phyloP scores from a whole-genome alignment of 2,888 invertebrate genomes.

The Trypoxylon attenuatum region DNA sequence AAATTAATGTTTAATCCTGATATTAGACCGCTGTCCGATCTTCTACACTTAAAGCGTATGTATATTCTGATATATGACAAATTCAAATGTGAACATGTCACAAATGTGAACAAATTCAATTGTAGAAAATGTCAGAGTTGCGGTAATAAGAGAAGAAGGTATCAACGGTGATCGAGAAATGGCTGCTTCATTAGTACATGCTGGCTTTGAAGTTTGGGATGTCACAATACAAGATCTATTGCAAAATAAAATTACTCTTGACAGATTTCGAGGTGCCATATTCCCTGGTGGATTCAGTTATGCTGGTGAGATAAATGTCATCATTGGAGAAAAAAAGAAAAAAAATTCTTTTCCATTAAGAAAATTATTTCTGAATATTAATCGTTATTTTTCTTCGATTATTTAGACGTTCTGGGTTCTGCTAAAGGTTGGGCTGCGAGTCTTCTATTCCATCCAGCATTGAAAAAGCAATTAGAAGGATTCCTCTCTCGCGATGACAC shows the following conservation, averaged over 20 bases:
- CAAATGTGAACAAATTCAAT: too few species aligned
- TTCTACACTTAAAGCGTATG: too few species aligned
- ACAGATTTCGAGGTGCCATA: constrained; percentile 90
- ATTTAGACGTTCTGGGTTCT: constrained; percentile 92
- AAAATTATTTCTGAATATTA: background rate
- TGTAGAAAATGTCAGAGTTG: constrained; percentile 80
- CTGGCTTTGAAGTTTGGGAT: constrained; percentile 94
- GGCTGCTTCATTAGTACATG: constrained; percentile 91
- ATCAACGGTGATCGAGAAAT: constrained; percentile 98
- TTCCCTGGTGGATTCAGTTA: constrained; percentile 99
- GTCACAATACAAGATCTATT: constrained; percentile 95
- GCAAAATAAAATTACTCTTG: constrained; percentile 81
- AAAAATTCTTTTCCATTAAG: too few species aligned
- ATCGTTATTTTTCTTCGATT: background rate
- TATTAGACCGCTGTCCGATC: too few species aligned
- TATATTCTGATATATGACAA: background rate
- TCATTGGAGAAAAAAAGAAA: background rate
- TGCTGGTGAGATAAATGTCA: constrained; percentile 80
- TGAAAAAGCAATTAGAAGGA: constrained; percentile 85
- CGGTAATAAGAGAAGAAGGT: constrained; percentile 97
- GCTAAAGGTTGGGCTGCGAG: constrained; percentile 99
- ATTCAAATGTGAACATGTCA: background rate
- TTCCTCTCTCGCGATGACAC: constrained; percentile 87
- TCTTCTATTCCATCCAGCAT: constrained; percentile 85
- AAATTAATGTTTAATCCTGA: constrained; percentile 83